A percentile compares a stretch with the other conserved stretches of the same genome.
Conservation (phyloP, 1,140 invertebrate genomes). For the Chironomus tepperi region DNA sequence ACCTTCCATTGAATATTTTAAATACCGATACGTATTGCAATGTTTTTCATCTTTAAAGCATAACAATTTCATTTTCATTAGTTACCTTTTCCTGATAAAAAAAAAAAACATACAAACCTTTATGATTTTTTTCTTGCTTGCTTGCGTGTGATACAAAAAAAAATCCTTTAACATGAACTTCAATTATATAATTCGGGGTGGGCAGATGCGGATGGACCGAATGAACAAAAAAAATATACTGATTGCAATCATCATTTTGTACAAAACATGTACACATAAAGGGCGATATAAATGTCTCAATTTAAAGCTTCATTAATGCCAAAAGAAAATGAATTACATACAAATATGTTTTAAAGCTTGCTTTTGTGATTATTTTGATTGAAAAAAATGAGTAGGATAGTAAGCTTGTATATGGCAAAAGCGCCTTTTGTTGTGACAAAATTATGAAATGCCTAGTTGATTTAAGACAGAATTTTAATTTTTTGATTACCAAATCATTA, state of each 20-base stretch:
- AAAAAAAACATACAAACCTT: background rate
- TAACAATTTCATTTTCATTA: constrained; percentile 4
- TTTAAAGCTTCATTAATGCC: background rate
- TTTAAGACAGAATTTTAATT: no score
- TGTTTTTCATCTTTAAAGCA: background rate
- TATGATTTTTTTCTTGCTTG: background rate
- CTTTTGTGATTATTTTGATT: no score
- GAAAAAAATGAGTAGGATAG: no score
- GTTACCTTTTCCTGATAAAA: background rate
- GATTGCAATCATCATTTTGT: background rate
- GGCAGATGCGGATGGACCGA: background rate
- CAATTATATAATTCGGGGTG: constrained; percentile 1
- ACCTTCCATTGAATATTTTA: background rate
- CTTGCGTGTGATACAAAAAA: background rate
- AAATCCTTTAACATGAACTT: background rate
- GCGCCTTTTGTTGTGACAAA: no score
- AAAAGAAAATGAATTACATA: no score
- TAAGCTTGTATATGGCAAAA: no score
- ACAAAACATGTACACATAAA: background rate
- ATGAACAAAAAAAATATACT: background rate
- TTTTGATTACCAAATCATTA: no score
- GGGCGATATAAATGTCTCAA: constrained; percentile 19
- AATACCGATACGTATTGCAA: background rate
- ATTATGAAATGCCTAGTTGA: no score
- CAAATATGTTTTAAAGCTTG: no score